Conservation (phyloP, 2,113 vertebrate genomes). For the Equus przewalskii region DNA sequence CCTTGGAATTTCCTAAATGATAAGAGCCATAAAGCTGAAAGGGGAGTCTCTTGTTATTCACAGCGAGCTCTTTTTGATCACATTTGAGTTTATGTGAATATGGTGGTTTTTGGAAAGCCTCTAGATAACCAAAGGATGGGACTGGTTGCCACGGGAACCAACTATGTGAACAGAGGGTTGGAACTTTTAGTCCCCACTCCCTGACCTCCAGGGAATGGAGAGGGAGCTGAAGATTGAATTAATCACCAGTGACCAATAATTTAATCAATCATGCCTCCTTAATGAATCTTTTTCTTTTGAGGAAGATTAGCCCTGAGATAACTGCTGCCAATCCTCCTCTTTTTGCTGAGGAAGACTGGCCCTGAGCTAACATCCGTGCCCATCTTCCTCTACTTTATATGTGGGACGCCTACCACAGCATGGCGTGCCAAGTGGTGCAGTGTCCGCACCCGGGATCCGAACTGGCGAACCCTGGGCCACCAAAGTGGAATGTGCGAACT, state of each 20-base stretch:
- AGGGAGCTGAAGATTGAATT: background rate
- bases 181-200: background rate
- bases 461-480: too few species aligned
- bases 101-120: background rate
- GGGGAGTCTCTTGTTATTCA: background rate
- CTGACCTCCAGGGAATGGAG: background rate
- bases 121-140: background rate
- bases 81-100: background rate
- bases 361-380: too few species aligned
- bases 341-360: too few species aligned
- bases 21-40: background rate
- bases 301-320: too few species aligned
- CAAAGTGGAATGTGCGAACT: too few species aligned
- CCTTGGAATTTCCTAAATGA: background rate
- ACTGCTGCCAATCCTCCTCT: too few species aligned
- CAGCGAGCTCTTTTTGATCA: background rate
- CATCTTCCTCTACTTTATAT: too few species aligned
- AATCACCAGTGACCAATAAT: background rate
- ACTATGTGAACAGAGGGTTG: background rate
- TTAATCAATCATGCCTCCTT: background rate
- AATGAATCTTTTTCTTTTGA: background rate
- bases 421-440: too few species aligned
- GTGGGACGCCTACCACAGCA: too few species aligned
- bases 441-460: too few species aligned
- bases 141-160: background rate